Percentiles rank a stretch among this genome's conserved stretches.
Evolutionary conservation across 2,113 vertebrate species (phyloP).

Genomic region (Herpetotheres cachinnans): DNA sequence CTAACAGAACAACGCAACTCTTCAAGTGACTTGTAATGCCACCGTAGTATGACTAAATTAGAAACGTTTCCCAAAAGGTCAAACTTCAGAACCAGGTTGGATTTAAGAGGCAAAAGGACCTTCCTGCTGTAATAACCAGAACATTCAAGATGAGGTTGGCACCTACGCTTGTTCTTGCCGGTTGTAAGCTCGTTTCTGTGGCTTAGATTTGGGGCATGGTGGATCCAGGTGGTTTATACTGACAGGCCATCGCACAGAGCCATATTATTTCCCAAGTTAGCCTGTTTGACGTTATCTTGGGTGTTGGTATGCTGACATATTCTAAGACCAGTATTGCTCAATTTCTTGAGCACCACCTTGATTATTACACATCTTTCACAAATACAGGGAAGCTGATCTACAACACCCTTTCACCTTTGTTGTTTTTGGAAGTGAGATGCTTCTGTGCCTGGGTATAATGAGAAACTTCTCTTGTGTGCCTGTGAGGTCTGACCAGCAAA

Average conservation of each 20-base stretch:
- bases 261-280: neutral
- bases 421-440: neutral
- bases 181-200: neutral
- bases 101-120: neutral
- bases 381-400: neutral
- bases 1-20: neutral
- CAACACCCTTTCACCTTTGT: neutral
- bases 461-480: neutral
- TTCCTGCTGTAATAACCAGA: neutral
- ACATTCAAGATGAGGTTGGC: neutral
- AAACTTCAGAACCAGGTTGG: neutral
- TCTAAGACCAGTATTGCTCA: neutral
- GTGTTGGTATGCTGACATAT: neutral
- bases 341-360: neutral
- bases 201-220: neutral
- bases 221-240: neutral
- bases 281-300: neutral
- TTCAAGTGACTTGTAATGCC: neutral
- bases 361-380: neutral
- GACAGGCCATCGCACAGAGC: neutral
- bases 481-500: neutral
- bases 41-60: neutral
- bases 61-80: neutral
- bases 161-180: neutral
- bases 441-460: neutral